Evolutionary conservation across 1,140 invertebrate genomes (phyloP).

Genomic region (Vanessa tameamea): DNA sequence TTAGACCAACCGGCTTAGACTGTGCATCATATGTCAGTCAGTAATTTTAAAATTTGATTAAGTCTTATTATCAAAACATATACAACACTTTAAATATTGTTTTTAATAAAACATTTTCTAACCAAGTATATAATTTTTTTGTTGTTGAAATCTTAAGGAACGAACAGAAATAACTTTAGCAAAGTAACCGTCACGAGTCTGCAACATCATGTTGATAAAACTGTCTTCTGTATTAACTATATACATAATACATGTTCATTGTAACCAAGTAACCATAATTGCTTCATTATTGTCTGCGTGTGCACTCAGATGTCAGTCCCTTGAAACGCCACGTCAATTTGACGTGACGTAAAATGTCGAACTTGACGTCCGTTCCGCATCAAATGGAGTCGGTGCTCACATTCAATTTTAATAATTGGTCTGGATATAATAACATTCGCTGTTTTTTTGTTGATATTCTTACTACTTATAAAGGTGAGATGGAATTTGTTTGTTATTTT

Average conservation of each 20-base stretch:
- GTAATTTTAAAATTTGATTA: too few species aligned
- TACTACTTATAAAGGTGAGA: background rate
- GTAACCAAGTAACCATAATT: slow-evolving; percentile 29
- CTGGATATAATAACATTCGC: background rate
- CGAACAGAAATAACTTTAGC: too few species aligned
- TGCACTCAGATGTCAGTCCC: slow-evolving; percentile 30
- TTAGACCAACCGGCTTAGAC: too few species aligned
- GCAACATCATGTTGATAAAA: slow-evolving; percentile 6
- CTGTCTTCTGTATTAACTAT: background rate
- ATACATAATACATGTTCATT: slow-evolving; percentile 15
- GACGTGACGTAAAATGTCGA: slow-evolving; percentile 18
- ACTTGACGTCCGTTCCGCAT: slow-evolving; percentile 10
- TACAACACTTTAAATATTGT: too few species aligned
- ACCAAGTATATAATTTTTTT: too few species aligned
- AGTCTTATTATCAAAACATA: too few species aligned
- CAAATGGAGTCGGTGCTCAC: background rate
- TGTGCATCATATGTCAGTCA: too few species aligned
- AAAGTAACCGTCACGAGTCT: background rate
- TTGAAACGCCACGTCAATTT: slow-evolving; percentile 25
- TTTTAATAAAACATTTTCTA: too few species aligned
- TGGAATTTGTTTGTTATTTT: background rate
- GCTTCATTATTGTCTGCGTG: slow-evolving; percentile 37
- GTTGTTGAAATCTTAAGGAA: too few species aligned
- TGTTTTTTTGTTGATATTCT: background rate
- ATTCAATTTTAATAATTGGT: slow-evolving; percentile 7